Conservation (phyloP, 2,888 invertebrate species). For the Tridacna crocea region DNA sequence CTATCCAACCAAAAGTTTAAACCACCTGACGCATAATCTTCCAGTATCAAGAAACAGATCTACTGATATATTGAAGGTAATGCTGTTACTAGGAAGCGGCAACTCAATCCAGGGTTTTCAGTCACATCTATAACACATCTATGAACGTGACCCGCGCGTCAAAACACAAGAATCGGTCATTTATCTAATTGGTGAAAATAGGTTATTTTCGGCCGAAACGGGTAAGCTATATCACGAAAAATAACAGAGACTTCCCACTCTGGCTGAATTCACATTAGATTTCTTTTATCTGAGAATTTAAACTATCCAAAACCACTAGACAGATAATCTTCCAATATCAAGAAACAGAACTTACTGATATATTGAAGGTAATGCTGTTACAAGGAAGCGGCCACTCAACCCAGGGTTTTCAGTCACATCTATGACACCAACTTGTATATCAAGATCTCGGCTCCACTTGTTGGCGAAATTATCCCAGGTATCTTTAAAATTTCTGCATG, state of each 20-base stretch:
- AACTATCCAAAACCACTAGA: too few species aligned
- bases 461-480: slow-evolving; percentile 94
- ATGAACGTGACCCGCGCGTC: too few species aligned
- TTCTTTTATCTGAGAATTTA: too few species aligned
- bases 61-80: slow-evolving; percentile 99
- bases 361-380: slow-evolving; percentile 98
- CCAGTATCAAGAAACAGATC: slow-evolving; percentile 76
- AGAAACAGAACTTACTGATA: slow-evolving; percentile 91
- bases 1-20: too few species aligned
- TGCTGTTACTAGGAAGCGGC: slow-evolving; percentile 98
- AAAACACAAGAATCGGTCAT: too few species aligned
- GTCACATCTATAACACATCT: slow-evolving; percentile 98
- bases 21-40: too few species aligned
- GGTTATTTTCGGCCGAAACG: too few species aligned
- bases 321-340: too few species aligned
- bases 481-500: slow-evolving; percentile 94
- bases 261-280: too few species aligned
- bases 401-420: slow-evolving; percentile 98
- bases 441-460: slow-evolving; percentile 89
- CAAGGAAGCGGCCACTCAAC: slow-evolving; percentile 97
- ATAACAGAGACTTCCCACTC: too few species aligned
- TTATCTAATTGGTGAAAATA: too few species aligned
- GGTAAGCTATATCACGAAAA: too few species aligned
- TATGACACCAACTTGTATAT: slow-evolving; percentile 94
- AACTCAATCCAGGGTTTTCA: slow-evolving; percentile 96